A percentile compares a stretch with the other conserved stretches of the same genome.
Conservation (phyloP, 2,113 vertebrate species). For the Macheiramphus alcinus region DNA sequence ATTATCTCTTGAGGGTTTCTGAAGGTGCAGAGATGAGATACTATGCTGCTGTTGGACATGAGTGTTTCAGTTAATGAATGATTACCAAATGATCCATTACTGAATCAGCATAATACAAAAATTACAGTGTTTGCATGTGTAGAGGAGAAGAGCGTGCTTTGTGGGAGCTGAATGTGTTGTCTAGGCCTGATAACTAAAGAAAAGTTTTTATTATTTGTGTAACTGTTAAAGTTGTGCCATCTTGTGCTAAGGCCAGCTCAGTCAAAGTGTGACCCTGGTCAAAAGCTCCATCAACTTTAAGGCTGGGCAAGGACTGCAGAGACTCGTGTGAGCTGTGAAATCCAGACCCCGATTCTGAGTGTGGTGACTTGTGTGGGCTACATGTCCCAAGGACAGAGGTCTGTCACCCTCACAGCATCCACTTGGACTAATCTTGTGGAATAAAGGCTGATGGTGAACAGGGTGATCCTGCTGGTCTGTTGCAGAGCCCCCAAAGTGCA, state of each 20-base stretch:
- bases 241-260: not conserved
- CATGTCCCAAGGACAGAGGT: not conserved
- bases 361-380: rapidly evolving
- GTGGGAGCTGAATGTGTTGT: not conserved
- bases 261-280: not conserved
- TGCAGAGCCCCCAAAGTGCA: not conserved
- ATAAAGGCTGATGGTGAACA: not conserved
- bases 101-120: not conserved
- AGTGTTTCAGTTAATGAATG: not conserved
- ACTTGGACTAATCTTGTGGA: not conserved
- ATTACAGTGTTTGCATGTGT: not conserved
- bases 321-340: not conserved
- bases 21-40: not conserved
- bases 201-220: not conserved
- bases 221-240: not conserved
- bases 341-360: not conserved
- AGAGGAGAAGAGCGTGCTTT: not conserved
- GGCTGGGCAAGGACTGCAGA: not conserved
- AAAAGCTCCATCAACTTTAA: not conserved
- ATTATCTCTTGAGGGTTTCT: not conserved
- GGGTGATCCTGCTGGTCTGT: not conserved
- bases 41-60: not conserved
- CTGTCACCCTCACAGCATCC: not conserved
- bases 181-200: not conserved
- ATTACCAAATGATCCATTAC: not conserved